Evolutionary conservation across 2,888 invertebrate genomes (phyloP), one percentile per base, ranked within the genome.

Genomic region (Hemithea aestivaria): DNA sequence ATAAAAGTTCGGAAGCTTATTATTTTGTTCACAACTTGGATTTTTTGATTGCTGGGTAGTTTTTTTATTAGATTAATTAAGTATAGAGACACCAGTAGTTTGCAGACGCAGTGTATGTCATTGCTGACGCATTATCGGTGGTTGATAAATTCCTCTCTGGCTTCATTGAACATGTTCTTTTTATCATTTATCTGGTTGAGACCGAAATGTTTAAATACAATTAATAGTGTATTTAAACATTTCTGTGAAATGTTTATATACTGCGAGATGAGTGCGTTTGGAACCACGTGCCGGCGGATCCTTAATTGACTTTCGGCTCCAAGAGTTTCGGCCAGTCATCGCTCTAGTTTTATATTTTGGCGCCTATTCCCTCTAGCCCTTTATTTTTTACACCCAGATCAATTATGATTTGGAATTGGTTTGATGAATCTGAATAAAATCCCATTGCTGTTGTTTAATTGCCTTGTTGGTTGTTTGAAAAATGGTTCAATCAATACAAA

Each of bases 351-450:
- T 79, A 70, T 79, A 81, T 82, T 82, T 83, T 82, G 83, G 82
- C 82, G 82, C 81, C 82, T 78, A 78, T 79, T 76, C 74, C 76
- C 60, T 73, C 77, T 80, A 78, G 78, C 77, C 83, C 79, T 71
- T 73, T 73, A 76, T 81, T 84, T 85, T 85, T 84, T 84, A 81
- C 73, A 79, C 70, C 66, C 76, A 79, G 84, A 83, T 84, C 85
- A 83, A 85, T 85, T 85, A 84, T 83, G 83, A 84, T 83, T 78
- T 74, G 79, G 73, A 81, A 80, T 83, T 83, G 82, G 82, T 82
- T 84, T 83, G 82, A 84, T 83, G 84, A 79, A 84, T 81, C 79
- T 82, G 80, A 85, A 84, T 83, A 82, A 81, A 82, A 81, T 82
- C 76, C 82, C 77, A 83, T 82, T 81, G 82, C 76, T 71, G 64